phyloP scores from a whole-genome alignment of 1,140 invertebrate genomes.

The Hormaphis cornu region DNA sequence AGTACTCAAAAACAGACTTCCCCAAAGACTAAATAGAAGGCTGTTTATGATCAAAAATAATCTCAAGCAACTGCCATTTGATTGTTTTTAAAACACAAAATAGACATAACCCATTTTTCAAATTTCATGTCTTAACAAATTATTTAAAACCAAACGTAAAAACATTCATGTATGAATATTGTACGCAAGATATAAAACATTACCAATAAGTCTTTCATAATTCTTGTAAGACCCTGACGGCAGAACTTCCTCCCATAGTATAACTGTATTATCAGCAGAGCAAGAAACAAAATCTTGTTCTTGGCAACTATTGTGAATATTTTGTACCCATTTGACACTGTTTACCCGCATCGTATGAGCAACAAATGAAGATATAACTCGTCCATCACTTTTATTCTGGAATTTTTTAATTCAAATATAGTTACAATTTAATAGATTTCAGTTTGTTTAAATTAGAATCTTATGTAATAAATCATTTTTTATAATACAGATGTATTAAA shows the following conservation, averaged over 20 bases:
- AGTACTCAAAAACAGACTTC: too few species aligned
- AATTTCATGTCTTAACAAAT: too few species aligned
- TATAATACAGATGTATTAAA: too few species aligned
- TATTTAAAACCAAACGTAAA: too few species aligned
- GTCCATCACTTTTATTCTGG: constrained; percentile 41
- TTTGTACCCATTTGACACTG: constrained; percentile 63
- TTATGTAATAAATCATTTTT: too few species aligned
- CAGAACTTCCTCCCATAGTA: constrained; percentile 52
- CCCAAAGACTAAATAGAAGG: too few species aligned
- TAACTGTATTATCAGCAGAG: constrained; percentile 61
- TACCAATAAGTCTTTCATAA: constrained; percentile 25
- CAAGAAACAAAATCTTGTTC: constrained; percentile 58
- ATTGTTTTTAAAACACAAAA: too few species aligned
- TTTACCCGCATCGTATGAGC: constrained; percentile 60
- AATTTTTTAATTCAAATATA: background rate
- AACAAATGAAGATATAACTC: constrained; percentile 48
- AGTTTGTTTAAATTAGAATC: too few species aligned
- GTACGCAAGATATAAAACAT: background rate
- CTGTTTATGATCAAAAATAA: too few species aligned
- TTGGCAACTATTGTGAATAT: constrained; percentile 41
- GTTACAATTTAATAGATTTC: background rate
- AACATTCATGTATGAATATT: too few species aligned
- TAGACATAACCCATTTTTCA: too few species aligned
- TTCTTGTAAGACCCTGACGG: constrained; percentile 14
- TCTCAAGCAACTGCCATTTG: too few species aligned